Evolutionary conservation across 2,888 invertebrate genomes (phyloP).

Genomic region (Eustalomyia histrio): DNA sequence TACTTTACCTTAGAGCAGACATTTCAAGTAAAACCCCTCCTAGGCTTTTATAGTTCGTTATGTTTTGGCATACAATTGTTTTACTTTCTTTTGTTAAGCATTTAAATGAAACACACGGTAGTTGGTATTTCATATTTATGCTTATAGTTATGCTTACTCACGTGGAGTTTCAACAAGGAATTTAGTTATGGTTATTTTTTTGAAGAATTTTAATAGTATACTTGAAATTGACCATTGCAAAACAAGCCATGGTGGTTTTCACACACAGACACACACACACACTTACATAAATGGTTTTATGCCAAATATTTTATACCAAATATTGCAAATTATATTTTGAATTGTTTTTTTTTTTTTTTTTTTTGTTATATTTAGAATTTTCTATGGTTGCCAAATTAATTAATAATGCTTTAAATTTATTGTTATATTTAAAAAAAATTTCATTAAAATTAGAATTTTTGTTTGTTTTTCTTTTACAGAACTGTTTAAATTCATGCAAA

Average conservation of each 20-base stretch:
- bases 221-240: conserved; percentile 15
- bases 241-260: background rate
- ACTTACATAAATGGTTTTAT: background rate
- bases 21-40: conserved; percentile 12
- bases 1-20: background rate
- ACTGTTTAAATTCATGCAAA: no score
- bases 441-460: no score
- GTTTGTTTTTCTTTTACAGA: no score
- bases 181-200: background rate
- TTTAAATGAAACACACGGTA: background rate
- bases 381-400: background rate
- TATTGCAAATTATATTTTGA: background rate
- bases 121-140: background rate
- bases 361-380: background rate
- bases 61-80: conserved; percentile 48
- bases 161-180: conserved; percentile 21
- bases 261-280: background rate
- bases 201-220: background rate
- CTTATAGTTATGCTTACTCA: conserved; percentile 32
- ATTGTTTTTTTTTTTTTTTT: no score
- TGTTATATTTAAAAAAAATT: background rate
- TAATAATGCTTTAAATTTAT: background rate
- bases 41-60: conserved; percentile 22
- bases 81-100: conserved; percentile 25
- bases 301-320: background rate